Evolutionary conservation across 53 echinoderm and acorn worm genomes (phyloP), one percentile per base, ranked within the genome.

Genomic region (Temnopleurus reevesii): DNA sequence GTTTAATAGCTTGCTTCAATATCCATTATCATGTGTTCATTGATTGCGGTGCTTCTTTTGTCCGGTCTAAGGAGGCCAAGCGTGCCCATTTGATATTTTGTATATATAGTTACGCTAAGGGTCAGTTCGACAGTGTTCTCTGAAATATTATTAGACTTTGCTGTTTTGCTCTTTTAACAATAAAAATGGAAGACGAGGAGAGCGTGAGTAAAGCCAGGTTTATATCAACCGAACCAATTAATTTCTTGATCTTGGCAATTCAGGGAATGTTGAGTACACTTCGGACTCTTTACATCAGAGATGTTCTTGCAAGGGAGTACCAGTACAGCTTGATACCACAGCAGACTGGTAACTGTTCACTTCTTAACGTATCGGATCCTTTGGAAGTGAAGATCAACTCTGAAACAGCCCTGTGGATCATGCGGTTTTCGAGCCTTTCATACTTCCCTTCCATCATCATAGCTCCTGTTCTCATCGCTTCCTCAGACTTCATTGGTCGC

Each of bases 191-290:
- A 19, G 17, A 7, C n/a, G 30, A 12, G 34, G 83, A 83, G 23
- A 26, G 23, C 18, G n/a, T 55, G 3, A 83, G 83, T 24, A 25
- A 60, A 17, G 85, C 76, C 15, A 83, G 86, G 19, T 63, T 49
- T 53, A 53, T 92, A 47, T 77, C 90, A 29, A 55, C 84, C 5
- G 92, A 92, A 55, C 92, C 92, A 4, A 77, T 92, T 33, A 38
- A 79, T 8, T 92, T 92, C 43, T 81, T 92, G 8, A 13, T 92
- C 1, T 80, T 92, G 19, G 59, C 53, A 4, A 87, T 92, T 4
- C 92, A 92, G 35, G 92, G 90, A 2, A 90, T 85, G n/a, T 43
- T 85, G 61, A 79, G 49, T 55, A 90, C 92, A 8, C 81, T 92
- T 7, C 65, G 90, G 17, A 80, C 63, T 0, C 80, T 85, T 21